Evolutionary conservation across 1,140 invertebrate species (phyloP).

Genomic region (Cotesia typhae): DNA sequence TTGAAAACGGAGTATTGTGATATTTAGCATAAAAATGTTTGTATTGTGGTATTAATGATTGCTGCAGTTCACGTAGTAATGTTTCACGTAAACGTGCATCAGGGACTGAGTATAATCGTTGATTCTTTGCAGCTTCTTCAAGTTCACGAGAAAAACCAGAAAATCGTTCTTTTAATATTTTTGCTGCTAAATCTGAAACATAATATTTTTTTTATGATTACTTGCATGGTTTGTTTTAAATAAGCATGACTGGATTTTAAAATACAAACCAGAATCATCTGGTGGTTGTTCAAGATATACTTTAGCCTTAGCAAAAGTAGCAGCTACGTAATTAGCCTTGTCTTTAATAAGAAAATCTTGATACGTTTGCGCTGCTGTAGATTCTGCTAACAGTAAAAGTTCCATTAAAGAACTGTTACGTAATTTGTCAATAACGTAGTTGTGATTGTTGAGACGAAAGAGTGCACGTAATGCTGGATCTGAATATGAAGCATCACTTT

Average conservation of each 20-base stretch:
- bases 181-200: slow-evolving; percentile 64
- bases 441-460: slow-evolving; percentile 91
- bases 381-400: slow-evolving; percentile 79
- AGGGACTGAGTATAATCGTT: slow-evolving; percentile 92
- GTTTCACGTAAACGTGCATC: slow-evolving; percentile 85
- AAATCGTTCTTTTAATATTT: slow-evolving; percentile 90
- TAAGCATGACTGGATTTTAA: slow-evolving; percentile 1
- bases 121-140: slow-evolving; percentile 85
- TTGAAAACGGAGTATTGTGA: slow-evolving; percentile 76
- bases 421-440: slow-evolving; percentile 91
- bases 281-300: slow-evolving; percentile 54
- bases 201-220: slow-evolving; percentile 40
- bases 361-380: slow-evolving; percentile 84
- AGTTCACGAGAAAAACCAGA: slow-evolving; percentile 95
- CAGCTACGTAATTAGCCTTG: slow-evolving; percentile 57
- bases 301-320: slow-evolving; percentile 59
- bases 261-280: slow-evolving; percentile 57
- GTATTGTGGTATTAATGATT: slow-evolving; percentile 81
- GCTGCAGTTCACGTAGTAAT: slow-evolving; percentile 55
- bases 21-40: slow-evolving; percentile 80
- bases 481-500: slow-evolving; percentile 82
- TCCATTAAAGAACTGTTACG: slow-evolving; percentile 85
- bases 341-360: slow-evolving; percentile 73
- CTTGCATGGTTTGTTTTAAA: neutral
- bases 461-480: slow-evolving; percentile 84